phyloP scores from a whole-genome alignment of 1,140 invertebrate genomes.

The Pseudomyrmex gracilis region DNA sequence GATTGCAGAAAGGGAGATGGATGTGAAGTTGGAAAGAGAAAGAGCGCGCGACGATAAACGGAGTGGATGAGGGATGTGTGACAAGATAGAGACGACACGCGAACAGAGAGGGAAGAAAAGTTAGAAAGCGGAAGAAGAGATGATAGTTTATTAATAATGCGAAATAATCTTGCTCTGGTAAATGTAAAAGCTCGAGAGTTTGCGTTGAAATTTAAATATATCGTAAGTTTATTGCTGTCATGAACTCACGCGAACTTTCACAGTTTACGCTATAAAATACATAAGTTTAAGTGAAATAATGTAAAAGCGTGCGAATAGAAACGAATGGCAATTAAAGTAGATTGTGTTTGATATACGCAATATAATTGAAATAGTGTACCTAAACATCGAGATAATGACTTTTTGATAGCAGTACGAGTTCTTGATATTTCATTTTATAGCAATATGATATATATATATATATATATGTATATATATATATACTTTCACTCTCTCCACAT shows the following conservation, averaged over 20 bases:
- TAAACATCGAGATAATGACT: not conserved
- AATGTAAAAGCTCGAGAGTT: constrained; percentile 21
- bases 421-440: not conserved
- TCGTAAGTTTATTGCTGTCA: not conserved
- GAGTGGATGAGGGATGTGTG: constrained; percentile 5
- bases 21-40: constrained; percentile 32
- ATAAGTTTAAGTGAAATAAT: constrained; percentile 1
- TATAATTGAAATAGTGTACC: not conserved
- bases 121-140: constrained; percentile 30
- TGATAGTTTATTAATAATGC: constrained; percentile 56
- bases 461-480: too few species aligned
- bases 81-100: constrained; percentile 28
- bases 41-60: constrained; percentile 29
- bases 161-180: constrained; percentile 38
- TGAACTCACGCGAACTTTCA: not conserved
- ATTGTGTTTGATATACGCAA: not conserved
- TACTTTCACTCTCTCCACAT: too few species aligned
- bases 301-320: not conserved
- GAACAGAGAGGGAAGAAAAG: not conserved
- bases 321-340: not conserved
- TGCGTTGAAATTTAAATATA: constrained; percentile 33
- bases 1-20: constrained; percentile 16
- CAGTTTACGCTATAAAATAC: not conserved
- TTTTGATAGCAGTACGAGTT: not conserved
- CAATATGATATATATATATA: constrained; percentile 14